phyloP scores from a whole-genome alignment of 1,140 invertebrate species.

The Diachasmimorpha longicaudata region DNA sequence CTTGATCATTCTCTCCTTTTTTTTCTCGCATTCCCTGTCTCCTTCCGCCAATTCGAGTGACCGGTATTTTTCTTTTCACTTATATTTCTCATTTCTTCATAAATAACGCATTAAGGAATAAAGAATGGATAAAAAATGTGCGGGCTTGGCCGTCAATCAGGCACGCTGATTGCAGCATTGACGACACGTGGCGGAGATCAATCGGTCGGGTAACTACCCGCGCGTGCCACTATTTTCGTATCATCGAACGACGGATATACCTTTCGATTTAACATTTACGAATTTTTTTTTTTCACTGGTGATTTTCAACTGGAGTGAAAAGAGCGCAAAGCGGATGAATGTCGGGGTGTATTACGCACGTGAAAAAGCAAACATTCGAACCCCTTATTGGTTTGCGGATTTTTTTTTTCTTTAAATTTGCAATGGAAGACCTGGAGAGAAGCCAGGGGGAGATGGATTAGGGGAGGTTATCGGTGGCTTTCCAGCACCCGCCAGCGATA shows the following conservation, averaged over 20 bases:
- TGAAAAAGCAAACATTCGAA: neutral
- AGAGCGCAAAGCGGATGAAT: constrained; percentile 31
- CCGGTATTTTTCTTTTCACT: constrained; percentile 30
- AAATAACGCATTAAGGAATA: constrained; percentile 55
- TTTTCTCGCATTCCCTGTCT: neutral
- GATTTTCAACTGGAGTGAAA: constrained; percentile 2
- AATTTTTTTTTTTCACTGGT: constrained; percentile 1
- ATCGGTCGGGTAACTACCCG: constrained; percentile 39
- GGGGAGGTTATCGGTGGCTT: neutral
- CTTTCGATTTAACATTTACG: neutral
- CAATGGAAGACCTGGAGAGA: neutral
- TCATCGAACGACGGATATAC: constrained; percentile 45
- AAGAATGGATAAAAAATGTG: constrained; percentile 19
- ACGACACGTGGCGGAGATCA: constrained; percentile 61
- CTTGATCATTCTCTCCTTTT: neutral
- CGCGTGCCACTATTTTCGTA: constrained; percentile 62
- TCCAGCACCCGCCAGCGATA: neutral
- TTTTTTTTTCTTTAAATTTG: neutral
- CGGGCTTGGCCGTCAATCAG: constrained; percentile 50
- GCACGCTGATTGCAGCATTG: constrained; percentile 60
- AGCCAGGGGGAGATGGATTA: neutral
- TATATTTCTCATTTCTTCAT: constrained; percentile 42
- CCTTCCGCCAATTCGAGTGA: constrained; percentile 33
- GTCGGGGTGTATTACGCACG: constrained; percentile 11
- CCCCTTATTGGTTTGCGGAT: neutral